phyloP scores from a whole-genome alignment of 2,888 invertebrate genomes.

The Tridacna gigas region DNA sequence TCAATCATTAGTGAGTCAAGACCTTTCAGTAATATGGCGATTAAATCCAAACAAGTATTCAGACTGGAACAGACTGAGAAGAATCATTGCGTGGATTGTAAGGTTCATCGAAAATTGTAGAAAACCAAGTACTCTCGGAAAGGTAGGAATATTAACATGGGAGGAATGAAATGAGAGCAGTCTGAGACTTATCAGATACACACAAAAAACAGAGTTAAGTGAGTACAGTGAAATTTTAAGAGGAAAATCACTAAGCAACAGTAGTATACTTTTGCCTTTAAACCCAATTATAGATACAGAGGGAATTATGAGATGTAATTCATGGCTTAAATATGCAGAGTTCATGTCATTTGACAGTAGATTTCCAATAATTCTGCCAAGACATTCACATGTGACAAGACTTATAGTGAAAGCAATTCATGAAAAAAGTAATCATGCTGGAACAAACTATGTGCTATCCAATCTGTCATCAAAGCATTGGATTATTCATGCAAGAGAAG shows the following conservation, averaged over 20 bases:
- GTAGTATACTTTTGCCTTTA: too few relatives aligned
- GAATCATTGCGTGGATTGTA: background rate
- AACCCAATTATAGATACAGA: too few relatives aligned
- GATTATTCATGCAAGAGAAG: background rate
- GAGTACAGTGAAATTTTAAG: background rate
- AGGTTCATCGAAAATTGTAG: background rate
- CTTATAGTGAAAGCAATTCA: background rate
- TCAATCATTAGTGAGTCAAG: too few relatives aligned
- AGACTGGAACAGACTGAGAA: background rate
- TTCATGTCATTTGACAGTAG: background rate
- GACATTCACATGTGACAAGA: too few relatives aligned
- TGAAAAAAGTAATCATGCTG: background rate
- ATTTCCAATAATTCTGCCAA: too few relatives aligned
- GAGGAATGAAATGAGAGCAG: too few relatives aligned
- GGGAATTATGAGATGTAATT: background rate
- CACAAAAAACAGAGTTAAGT: background rate
- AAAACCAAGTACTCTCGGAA: background rate
- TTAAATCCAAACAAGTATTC: too few relatives aligned
- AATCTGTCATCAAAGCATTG: too few relatives aligned
- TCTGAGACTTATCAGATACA: too few relatives aligned
- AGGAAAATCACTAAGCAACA: background rate
- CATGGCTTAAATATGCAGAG: background rate
- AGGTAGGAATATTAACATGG: background rate
- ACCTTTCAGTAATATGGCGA: too few relatives aligned
- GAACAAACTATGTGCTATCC: background rate